Evolutionary conservation across 2,113 vertebrate species (phyloP).

Genomic region (Candoia aspera): DNA sequence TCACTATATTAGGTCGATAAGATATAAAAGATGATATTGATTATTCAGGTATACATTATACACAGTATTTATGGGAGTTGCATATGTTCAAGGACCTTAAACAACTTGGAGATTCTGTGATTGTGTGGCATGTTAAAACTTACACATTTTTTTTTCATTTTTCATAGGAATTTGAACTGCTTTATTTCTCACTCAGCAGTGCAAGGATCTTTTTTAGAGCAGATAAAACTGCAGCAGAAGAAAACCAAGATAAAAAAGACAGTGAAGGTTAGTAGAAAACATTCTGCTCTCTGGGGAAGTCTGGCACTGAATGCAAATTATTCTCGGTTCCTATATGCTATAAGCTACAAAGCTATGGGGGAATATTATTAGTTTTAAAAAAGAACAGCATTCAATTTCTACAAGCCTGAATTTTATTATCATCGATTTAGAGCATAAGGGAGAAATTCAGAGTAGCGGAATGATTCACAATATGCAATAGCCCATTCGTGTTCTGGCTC

Average conservation of each 20-base stretch:
- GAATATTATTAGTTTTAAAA: background rate
- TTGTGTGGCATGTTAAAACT: background rate
- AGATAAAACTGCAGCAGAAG: conserved; percentile 96
- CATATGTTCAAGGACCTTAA: background rate
- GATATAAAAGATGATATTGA: background rate
- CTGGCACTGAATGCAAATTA: background rate
- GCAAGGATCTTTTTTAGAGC: conserved; percentile 98
- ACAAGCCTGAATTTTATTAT: background rate
- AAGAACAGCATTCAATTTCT: background rate
- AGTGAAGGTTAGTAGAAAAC: conserved; percentile 80
- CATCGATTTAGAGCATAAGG: background rate
- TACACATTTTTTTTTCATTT: conserved; percentile 54
- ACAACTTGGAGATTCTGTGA: background rate
- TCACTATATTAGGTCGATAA: background rate
- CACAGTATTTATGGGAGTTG: background rate
- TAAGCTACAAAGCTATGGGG: background rate
- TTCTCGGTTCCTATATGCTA: background rate
- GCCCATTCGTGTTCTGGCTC: background rate
- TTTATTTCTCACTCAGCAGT: conserved; percentile 97
- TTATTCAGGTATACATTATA: background rate
- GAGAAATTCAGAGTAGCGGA: background rate
- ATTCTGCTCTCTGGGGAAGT: fast-evolving
- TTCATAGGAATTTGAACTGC: conserved; percentile 94
- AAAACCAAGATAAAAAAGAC: conserved; percentile 94
- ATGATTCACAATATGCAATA: background rate